phyloP scores from a whole-genome alignment of 92 coral and sea anemone species.

The Umimayanthus chanpuru region DNA sequence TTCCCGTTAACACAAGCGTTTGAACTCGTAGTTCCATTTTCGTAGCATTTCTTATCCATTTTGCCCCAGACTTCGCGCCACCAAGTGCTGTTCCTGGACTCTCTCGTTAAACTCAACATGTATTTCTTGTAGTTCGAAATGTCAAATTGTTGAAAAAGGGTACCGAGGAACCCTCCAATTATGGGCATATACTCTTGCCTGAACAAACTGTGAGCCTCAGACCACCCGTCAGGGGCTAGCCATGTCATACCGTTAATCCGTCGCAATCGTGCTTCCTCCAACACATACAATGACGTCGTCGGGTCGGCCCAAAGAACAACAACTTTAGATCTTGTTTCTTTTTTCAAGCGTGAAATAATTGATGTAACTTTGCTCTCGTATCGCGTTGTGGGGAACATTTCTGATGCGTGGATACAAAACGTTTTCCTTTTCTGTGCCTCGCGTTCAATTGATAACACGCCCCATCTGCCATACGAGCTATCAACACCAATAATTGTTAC shows the following conservation, averaged over 20 bases:
- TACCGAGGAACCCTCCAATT: conserved; percentile 67
- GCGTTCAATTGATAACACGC: conserved; percentile 63
- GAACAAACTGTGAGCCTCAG: conserved; percentile 63
- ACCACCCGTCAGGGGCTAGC: conserved; percentile 88
- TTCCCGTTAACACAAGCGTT: conserved; percentile 7
- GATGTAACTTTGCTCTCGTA: conserved; percentile 60
- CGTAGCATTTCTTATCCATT: conserved; percentile 13
- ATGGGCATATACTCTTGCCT: conserved; percentile 48
- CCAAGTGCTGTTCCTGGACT: conserved; percentile 46
- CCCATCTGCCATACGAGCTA: conserved; percentile 78
- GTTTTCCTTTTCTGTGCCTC: conserved; percentile 74
- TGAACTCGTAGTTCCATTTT: not conserved
- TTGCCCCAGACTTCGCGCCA: conserved; percentile 27
- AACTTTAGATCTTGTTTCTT: conserved; percentile 54
- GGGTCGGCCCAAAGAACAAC: conserved; percentile 79
- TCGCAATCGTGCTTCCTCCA: conserved; percentile 54
- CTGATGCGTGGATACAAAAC: conserved; percentile 66
- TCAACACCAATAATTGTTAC: conserved; percentile 75
- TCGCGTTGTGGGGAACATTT: conserved; percentile 62
- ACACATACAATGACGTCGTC: conserved; percentile 50
- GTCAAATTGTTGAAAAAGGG: conserved; percentile 61
- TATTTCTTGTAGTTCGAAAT: conserved; percentile 50
- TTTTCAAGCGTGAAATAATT: conserved; percentile 60
- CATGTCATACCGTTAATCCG: conserved; percentile 65
- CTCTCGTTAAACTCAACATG: conserved; percentile 40